Evolutionary conservation across 2,888 invertebrate species (phyloP), one percentile per base, ranked within the genome.

Genomic region (Polyploca ridens): DNA sequence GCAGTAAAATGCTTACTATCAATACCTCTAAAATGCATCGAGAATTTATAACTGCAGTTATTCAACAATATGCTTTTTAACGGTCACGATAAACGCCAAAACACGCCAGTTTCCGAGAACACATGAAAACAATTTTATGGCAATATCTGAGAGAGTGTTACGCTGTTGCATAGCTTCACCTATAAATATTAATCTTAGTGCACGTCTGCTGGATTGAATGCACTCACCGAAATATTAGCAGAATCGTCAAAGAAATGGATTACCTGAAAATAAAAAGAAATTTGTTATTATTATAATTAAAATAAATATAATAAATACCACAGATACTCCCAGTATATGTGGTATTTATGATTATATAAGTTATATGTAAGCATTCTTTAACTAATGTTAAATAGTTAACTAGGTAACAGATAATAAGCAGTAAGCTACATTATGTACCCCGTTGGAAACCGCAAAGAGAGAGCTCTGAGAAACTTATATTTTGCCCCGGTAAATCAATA

Each of bases 251-350:
- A 16, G 19, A 19, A 19, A 19, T 46, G n/a, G n/a, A 46, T 61
- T 61, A 61, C 61, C 61, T 61, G 61, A 14, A 61, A 61, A 61
- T 16, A 44, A 19, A 19, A 38, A 16, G 3, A 16, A n/a, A 8
- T n/a, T 33, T 13, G 33, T 58, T 33, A 33, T 58, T 33, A 7
- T 27, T n/a, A n/a, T n/a, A n/a, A n/a, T n/a, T n/a, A n/a, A n/a
- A n/a, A n/a, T n/a, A n/a, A n/a, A n/a, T n/a, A n/a, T n/a, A n/a
- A n/a, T n/a, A n/a, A n/a, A n/a, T n/a, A n/a, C n/a, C n/a, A n/a
- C n/a, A n/a, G n/a, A n/a, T n/a, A n/a, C n/a, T n/a, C n/a, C n/a
- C n/a, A n/a, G n/a, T n/a, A n/a, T n/a, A n/a, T n/a, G n/a, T n/a
- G n/a, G n/a, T n/a, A n/a, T n/a, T n/a, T n/a, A 27, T 27, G 27